Percentiles rank a stretch among this genome's conserved stretches.
These are phyloP conservation scores for Gorsachius goisagi DNA, from an alignment of 2,113 vertebrate species.

Conservation along the genomic window DNA sequence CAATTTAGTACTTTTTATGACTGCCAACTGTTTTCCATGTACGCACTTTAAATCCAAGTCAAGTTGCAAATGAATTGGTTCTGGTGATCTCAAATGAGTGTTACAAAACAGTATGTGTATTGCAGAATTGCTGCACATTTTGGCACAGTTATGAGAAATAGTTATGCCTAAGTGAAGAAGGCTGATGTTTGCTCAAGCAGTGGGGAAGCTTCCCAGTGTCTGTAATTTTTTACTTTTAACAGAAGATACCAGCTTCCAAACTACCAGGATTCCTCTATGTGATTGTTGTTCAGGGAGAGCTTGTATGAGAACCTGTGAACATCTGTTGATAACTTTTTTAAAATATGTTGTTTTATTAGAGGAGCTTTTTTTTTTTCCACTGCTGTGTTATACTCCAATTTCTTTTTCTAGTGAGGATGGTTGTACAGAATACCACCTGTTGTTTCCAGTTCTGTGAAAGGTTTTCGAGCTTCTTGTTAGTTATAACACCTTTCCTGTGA, in stretches of 20 bases:
- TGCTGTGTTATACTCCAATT: background rate
- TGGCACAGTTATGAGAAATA: slow-evolving; percentile 18
- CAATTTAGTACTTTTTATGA: background rate
- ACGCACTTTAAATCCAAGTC: slow-evolving; percentile 46
- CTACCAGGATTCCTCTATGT: background rate
- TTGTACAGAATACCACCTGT: slow-evolving; percentile 51
- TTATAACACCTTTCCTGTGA: slow-evolving; percentile 4
- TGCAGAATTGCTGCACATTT: slow-evolving; percentile 48
- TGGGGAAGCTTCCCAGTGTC: slow-evolving; percentile 10
- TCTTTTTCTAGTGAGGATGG: slow-evolving; percentile 17
- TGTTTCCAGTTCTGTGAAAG: slow-evolving; percentile 45
- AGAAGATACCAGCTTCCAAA: slow-evolving; percentile 5
- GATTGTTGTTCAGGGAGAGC: background rate
- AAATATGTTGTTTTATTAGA: slow-evolving; percentile 1
- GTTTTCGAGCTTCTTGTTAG: slow-evolving; percentile 53
- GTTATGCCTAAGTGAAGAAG: slow-evolving; percentile 33
- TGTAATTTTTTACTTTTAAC: background rate
- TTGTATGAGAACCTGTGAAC: slow-evolving; percentile 25
- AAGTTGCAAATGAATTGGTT: slow-evolving; percentile 43
- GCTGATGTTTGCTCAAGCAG: slow-evolving; percentile 25
- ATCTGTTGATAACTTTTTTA: background rate
- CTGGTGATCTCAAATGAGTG: slow-evolving; percentile 24
- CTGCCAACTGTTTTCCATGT: slow-evolving; percentile 11
- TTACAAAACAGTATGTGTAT: slow-evolving; percentile 39
- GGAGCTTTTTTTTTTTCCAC: background rate